phyloP scores from a whole-genome alignment of 1,140 invertebrate genomes.

The Camponotus vicinus region DNA sequence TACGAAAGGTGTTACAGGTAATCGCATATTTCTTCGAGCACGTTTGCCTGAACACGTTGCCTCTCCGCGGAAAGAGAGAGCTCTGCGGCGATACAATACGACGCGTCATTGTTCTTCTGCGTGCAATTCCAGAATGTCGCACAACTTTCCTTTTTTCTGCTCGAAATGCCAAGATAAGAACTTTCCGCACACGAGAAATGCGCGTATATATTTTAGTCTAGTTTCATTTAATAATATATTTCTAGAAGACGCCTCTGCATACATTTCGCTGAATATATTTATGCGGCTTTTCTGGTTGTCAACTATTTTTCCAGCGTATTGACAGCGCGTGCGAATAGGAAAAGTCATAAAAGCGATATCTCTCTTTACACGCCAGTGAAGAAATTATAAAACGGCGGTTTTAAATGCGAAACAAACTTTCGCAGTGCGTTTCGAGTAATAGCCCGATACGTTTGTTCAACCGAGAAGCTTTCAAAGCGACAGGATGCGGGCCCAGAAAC shows the following conservation, averaged over 20 bases:
- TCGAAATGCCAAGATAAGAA: conserved; percentile 40
- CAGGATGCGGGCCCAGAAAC: conserved; percentile 70
- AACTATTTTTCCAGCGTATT: background rate
- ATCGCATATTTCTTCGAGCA: conserved; percentile 15
- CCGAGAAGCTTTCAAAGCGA: conserved; percentile 34
- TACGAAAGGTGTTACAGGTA: background rate
- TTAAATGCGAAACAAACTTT: conserved; percentile 6
- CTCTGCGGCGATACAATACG: conserved; percentile 21
- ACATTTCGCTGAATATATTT: background rate
- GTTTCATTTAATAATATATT: conserved; percentile 4
- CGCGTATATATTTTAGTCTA: conserved; percentile 6
- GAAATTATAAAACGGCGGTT: conserved; percentile 17
- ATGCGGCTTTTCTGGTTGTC: background rate
- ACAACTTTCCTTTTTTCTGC: conserved; percentile 45
- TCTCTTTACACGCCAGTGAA: background rate
- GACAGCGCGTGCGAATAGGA: background rate
- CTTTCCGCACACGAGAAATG: conserved; percentile 33
- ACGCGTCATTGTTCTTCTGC: conserved; percentile 57
- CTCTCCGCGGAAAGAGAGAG: conserved; percentile 54
- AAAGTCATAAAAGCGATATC: background rate
- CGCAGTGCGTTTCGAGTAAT: background rate
- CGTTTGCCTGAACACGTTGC: conserved; percentile 10
- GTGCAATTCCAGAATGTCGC: conserved; percentile 20
- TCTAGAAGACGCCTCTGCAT: background rate
- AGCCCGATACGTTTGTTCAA: conserved; percentile 16